Percentiles rank a stretch among this genome's conserved stretches.
These are phyloP conservation scores for Acanthornis magna DNA, from an alignment of 2,797 vertebrate genomes.

Conservation along the genomic window DNA sequence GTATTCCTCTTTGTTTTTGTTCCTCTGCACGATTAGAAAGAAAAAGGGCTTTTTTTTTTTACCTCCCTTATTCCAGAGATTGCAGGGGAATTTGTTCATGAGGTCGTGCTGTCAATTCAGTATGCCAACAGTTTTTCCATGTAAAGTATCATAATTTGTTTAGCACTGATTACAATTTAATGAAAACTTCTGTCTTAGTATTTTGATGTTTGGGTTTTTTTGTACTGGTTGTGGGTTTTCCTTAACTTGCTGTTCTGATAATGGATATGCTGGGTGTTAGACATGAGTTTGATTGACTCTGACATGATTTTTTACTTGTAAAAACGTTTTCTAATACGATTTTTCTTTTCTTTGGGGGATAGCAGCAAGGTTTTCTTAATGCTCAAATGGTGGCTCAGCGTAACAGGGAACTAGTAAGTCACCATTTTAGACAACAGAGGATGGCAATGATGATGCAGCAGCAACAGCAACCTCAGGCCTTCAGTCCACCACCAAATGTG, in stretches of 20 bases:
- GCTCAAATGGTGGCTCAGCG: constrained; percentile 96
- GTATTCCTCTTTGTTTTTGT: neutral
- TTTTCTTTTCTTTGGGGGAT: constrained; percentile 49
- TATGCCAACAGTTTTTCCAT: neutral
- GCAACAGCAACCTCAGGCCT: constrained; percentile 85
- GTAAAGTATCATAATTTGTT: neutral
- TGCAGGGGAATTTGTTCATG: neutral
- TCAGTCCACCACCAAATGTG: constrained; percentile 95
- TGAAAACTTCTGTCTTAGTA: neutral
- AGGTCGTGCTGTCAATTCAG: neutral
- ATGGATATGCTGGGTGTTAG: neutral
- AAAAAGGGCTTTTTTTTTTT: accelerated
- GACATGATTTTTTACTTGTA: neutral
- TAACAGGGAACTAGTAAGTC: constrained; percentile 87
- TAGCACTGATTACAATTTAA: neutral
- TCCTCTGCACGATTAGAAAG: neutral
- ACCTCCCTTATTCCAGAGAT: neutral
- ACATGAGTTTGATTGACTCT: neutral
- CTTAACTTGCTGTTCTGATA: neutral
- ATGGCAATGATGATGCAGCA: constrained; percentile 93
- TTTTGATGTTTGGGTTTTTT: neutral
- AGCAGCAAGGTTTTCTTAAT: constrained; percentile 88
- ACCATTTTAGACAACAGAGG: constrained; percentile 90
- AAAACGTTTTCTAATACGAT: constrained; percentile 11
- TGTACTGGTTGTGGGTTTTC: neutral